Evolutionary conservation across 2,888 invertebrate species (phyloP).

Genomic region (Galerucella calmariensis): DNA sequence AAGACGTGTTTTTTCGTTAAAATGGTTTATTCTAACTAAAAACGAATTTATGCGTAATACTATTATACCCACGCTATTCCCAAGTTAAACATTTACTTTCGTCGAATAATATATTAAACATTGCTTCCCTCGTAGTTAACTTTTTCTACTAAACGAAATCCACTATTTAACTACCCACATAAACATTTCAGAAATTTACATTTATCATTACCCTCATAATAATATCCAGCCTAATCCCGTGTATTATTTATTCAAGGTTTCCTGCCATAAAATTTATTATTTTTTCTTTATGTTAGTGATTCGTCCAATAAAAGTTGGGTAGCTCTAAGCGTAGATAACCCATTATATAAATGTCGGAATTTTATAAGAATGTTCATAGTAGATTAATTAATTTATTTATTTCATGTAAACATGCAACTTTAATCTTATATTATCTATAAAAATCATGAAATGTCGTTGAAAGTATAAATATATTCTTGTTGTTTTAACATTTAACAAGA

Average conservation of each 20-base stretch:
- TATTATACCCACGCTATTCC: not conserved
- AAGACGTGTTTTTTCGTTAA: not conserved
- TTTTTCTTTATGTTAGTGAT: constrained; percentile 1
- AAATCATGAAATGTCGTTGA: not conserved
- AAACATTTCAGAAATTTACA: constrained; percentile 1
- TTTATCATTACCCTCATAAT: constrained; percentile 16
- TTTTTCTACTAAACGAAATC: not conserved
- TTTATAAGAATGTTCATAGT: not conserved
- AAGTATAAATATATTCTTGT: not conserved
- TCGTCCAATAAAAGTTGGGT: constrained; percentile 11
- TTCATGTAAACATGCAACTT: not conserved
- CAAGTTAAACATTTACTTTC: not conserved
- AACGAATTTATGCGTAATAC: not conserved
- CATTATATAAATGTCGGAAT: not conserved
- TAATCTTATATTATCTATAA: not conserved
- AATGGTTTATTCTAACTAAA: not conserved
- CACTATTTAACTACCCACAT: constrained; percentile 14
- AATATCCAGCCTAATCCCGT: not conserved
- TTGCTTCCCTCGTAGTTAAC: not conserved
- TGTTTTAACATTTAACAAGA: not conserved
- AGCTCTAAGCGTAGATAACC: not conserved
- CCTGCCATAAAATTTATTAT: constrained; percentile 23
- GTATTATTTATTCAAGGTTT: constrained; percentile 12
- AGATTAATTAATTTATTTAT: not conserved
- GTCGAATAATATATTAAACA: not conserved